A percentile compares a stretch with the other conserved stretches of the same genome.
phyloP scores from a whole-genome alignment of 2,113 vertebrate genomes.

The Sakesphorus luctuosus region DNA sequence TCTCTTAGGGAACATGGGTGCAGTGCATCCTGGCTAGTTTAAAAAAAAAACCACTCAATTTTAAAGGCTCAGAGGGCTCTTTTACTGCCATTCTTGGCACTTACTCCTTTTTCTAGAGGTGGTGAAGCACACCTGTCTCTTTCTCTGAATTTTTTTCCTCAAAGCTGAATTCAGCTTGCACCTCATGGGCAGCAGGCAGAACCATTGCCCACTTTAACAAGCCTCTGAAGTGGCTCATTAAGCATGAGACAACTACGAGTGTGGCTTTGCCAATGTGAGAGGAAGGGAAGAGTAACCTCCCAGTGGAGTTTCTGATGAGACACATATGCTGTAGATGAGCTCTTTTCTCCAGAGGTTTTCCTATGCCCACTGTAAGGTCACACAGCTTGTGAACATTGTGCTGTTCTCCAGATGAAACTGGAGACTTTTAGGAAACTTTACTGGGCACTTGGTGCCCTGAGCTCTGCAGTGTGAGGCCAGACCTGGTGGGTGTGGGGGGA shows the following conservation, averaged over 20 bases:
- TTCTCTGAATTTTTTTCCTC: not conserved
- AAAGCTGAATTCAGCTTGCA: not conserved
- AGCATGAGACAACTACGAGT: not conserved
- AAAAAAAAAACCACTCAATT: not conserved
- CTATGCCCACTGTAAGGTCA: fast-evolving
- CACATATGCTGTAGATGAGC: not conserved
- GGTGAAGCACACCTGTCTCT: not conserved
- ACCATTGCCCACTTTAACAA: not conserved
- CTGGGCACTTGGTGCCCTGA: not conserved
- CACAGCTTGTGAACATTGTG: fast-evolving
- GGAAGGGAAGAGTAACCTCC: not conserved
- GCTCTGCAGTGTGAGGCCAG: not conserved
- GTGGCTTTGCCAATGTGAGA: not conserved
- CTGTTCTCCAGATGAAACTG: not conserved
- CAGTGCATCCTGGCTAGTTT: not conserved
- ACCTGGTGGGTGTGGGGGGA: not conserved
- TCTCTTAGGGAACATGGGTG: not conserved
- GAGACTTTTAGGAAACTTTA: not conserved
- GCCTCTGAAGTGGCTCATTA: not conserved
- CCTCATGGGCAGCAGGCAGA: not conserved
- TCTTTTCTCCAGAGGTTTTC: not conserved
- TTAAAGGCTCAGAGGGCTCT: not conserved
- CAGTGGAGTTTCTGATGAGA: not conserved
- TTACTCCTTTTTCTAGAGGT: not conserved
- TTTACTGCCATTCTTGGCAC: not conserved